Conservation (phyloP, 2,797 vertebrate species). For the Malacoraja senta region DNA sequence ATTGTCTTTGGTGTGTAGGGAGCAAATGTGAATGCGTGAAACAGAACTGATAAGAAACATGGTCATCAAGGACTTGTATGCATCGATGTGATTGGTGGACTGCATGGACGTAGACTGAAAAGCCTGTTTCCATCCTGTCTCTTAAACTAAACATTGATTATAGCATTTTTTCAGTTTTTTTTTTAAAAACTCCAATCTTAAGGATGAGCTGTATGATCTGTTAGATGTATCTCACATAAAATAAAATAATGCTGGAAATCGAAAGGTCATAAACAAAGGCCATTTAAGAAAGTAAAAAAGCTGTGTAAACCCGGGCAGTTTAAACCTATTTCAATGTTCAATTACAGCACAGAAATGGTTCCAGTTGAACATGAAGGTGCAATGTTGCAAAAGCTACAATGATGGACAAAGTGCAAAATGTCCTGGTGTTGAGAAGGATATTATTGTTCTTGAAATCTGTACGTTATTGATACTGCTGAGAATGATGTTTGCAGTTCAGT, state of each 20-base stretch:
- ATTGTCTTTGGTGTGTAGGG: no score
- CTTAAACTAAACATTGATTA: background rate
- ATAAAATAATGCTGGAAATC: no score
- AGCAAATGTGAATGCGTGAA: no score
- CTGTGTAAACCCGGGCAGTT: background rate
- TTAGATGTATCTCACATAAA: background rate
- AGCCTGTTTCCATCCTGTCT: no score
- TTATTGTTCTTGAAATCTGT: background rate
- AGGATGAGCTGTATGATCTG: background rate
- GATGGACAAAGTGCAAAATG: background rate
- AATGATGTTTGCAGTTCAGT: background rate
- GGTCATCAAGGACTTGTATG: no score
- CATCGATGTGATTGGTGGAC: no score
- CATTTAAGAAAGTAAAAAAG: no score
- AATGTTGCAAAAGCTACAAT: background rate
- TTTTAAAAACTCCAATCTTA: background rate
- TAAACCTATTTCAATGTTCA: background rate
- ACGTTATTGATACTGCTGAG: background rate
- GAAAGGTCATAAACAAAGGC: no score
- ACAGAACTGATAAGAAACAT: no score
- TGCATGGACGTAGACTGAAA: no score
- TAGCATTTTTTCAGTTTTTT: background rate
- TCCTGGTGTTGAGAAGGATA: background rate
- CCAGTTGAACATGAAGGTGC: background rate
- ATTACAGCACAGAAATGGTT: background rate